Evolutionary conservation across 2,113 vertebrate genomes (phyloP), one percentile per base, ranked within the genome.

Genomic region (Pelecanus crispus): DNA sequence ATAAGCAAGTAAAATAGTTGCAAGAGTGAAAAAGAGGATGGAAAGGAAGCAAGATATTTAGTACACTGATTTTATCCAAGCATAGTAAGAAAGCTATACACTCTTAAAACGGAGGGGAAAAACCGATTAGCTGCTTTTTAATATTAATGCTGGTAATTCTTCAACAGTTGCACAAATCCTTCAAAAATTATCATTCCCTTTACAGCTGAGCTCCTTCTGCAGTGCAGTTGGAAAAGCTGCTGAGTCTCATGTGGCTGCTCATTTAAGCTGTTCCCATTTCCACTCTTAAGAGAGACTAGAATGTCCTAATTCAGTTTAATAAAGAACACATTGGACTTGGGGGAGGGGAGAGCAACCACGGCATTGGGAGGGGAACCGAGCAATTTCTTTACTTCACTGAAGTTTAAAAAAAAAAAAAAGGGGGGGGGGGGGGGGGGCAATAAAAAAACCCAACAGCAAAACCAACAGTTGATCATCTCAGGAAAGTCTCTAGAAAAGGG

Each of bases 251-350:
- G 94, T 90, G 90, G 97, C 74, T 95, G 89, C 84, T 94, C 91
- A 90, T 92, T 94, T 93, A 92, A 95, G 89, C 84, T 94, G 92
- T 85, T 96, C 95, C 89, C 87, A 55, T 96, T 96, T 96, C 87
- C 63, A 92, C 74, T 93, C 78, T 97, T 96, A 94, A 86, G 94
- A 95, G 93, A 92, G 87, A 91, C 95, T 82, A 95, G 84, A 95
- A 91, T 87, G 93, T 91, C 95, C 96, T 94, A 96, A 95, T 95
- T 96, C 95, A 82, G 78, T 95, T 97, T 95, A 95, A 94, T 95
- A 96, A 95, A 86, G 90, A 97, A 90, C 94, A 96, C 79, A 91
- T 44, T 92, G 80, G 91, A 86, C 55, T 42, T 70, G 89, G 75
- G 78, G 94, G 95, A 89, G 34, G 85, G 79, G 67, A 92, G 80